Evolutionary conservation across 2,888 invertebrate genomes (phyloP), one percentile per base, ranked within the genome.

Genomic region (Torymus tubicola): DNA sequence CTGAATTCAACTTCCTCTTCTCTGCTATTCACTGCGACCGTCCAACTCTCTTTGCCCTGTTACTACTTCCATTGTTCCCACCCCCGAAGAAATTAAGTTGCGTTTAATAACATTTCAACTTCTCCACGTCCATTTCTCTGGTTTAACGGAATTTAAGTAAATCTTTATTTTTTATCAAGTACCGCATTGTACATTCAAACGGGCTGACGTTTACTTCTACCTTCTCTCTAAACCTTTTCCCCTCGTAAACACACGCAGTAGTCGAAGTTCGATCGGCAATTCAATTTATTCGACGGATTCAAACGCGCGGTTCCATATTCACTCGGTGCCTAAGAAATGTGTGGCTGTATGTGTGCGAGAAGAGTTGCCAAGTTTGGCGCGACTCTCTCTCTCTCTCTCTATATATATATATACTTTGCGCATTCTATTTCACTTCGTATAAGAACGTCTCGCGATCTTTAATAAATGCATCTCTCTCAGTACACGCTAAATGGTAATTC

Each of bases 301-400:
- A 31, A 55, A 16, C 24, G 14, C 53, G 21, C 18, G 67, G 60
- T 60, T 75, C 52, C 75, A 68, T 53, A 75, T 75, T 75, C 58
- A 31, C 18, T 21, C 1, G 31, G n/a, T 2, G 16, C 13, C 64
- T 16, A 16, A 63, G 64, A 64, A 73, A 63, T 42, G 61, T 42
- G 42, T 42, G 42, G 1, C 8, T 42, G 42, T 42, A 1, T 31
- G 31, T 31, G 31, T 5, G 31, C 0, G 31, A 31, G 31, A 31
- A 42, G 42, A 5, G 10, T 8, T 42, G 42, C 42, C 42, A 42
- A 42, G 42, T 42, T 42, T 42, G 8, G 31, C 8, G 42, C 10
- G 42, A 42, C 5, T 8, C 42, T 8, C 42, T 42, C n/a, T n/a
- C n/a, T n/a, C n/a, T n/a, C n/a, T n/a, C n/a, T n/a, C n/a, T n/a